These are phyloP conservation scores for Eptatretus atami DNA, from an alignment of 2,797 vertebrate species.

Conservation along the genomic window DNA sequence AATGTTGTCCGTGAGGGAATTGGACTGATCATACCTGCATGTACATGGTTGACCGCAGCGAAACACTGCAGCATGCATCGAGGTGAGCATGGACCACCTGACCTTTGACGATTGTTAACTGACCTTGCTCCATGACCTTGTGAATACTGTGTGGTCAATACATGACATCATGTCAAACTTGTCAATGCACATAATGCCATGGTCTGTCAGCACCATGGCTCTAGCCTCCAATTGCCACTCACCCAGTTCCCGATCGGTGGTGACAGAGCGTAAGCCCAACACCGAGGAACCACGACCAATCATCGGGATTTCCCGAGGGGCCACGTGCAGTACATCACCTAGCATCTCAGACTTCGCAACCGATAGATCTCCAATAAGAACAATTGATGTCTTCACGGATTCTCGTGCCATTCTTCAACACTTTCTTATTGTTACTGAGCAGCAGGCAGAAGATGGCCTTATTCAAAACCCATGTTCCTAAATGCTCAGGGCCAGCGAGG, in stretches of 20 bases:
- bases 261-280: constrained; percentile 81
- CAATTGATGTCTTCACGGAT: constrained; percentile 84
- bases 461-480: constrained; percentile 78
- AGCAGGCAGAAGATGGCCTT: constrained; percentile 86
- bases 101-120: constrained; percentile 75
- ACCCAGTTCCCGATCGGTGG: constrained; percentile 74
- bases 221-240: constrained; percentile 66
- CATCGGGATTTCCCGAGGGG: constrained; percentile 60
- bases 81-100: constrained; percentile 63
- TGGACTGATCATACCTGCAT: constrained; percentile 85
- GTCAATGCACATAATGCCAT: constrained; percentile 80
- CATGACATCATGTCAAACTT: constrained; percentile 97
- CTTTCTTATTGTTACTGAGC: constrained; percentile 65
- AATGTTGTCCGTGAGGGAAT: constrained; percentile 95
- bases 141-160: constrained; percentile 85
- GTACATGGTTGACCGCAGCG: constrained; percentile 73
- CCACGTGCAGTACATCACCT: constrained; percentile 53
- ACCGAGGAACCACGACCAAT: constrained; percentile 79
- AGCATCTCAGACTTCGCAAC: constrained; percentile 88
- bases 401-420: constrained; percentile 60
- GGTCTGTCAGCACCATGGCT: constrained; percentile 74
- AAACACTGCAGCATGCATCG: constrained; percentile 89
- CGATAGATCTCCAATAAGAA: constrained; percentile 70
- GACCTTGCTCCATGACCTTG: constrained; percentile 93
- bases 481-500: constrained; percentile 67